Conservation (phyloP, 1,140 invertebrate species). For the Helicoverpa armigera region DNA sequence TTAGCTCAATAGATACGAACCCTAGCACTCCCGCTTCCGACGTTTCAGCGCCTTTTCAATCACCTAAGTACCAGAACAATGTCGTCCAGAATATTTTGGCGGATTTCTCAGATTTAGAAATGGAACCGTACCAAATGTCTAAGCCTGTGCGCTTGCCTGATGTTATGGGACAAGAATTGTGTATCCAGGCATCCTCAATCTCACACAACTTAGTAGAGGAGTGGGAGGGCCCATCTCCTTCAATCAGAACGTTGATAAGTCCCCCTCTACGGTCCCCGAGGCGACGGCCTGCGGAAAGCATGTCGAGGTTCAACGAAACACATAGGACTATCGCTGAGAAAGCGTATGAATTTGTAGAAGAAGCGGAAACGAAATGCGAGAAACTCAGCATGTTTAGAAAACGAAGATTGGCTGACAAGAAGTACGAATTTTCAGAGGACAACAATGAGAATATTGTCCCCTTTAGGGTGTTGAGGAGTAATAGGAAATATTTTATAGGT, state of each 20-base stretch:
- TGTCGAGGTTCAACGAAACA: conserved; percentile 86
- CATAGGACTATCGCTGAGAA: conserved; percentile 90
- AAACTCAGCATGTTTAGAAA: conserved; percentile 94
- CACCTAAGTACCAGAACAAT: conserved; percentile 81
- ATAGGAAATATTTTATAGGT: conserved; percentile 85
- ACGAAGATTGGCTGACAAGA: conserved; percentile 94
- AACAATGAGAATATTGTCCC: conserved; percentile 95
- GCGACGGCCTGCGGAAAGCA: conserved; percentile 82
- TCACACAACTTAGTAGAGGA: conserved; percentile 84
- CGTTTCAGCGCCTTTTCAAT: conserved; percentile 75
- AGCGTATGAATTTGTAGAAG: conserved; percentile 95
- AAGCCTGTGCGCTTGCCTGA: conserved; percentile 81
- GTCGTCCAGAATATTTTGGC: conserved; percentile 84
- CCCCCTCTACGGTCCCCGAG: conserved; percentile 82
- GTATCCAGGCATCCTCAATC: conserved; percentile 84
- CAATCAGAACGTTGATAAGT: conserved; percentile 83
- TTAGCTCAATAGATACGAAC: conserved; percentile 71
- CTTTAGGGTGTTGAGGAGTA: conserved; percentile 88
- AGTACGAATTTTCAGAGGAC: conserved; percentile 96
- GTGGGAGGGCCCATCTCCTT: conserved; percentile 84
- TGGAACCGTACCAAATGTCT: conserved; percentile 79
- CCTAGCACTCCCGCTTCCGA: conserved; percentile 78
- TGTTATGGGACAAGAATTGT: conserved; percentile 84
- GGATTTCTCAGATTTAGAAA: conserved; percentile 85
- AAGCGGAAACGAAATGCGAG: conserved; percentile 92